A percentile compares a stretch with the other conserved stretches of the same genome.
Evolutionary conservation across 2,888 invertebrate genomes (phyloP).

Genomic region (Candidula unifasciata): DNA sequence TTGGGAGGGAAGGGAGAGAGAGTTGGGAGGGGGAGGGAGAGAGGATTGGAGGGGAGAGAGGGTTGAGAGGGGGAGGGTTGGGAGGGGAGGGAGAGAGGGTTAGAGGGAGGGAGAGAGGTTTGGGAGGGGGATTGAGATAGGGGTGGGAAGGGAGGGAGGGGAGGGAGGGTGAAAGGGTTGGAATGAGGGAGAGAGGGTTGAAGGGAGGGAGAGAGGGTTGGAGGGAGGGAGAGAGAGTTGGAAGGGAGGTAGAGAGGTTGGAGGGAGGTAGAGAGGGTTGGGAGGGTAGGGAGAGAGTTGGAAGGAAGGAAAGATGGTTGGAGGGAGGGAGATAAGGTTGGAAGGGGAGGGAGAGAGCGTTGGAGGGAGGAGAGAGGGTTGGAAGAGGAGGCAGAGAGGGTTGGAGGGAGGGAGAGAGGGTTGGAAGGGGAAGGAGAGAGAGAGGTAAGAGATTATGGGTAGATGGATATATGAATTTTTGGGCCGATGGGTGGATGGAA

Average conservation of each 20-base stretch:
- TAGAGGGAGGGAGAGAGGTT: too few species aligned
- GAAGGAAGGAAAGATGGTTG: not conserved
- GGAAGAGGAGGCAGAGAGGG: not conserved
- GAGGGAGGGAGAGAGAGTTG: not conserved
- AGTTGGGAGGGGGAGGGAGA: too few species aligned
- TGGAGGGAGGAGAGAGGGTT: not conserved
- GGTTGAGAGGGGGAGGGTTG: too few species aligned
- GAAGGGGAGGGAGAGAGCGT: too few species aligned
- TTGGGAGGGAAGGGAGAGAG: not conserved
- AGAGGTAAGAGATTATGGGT: not conserved
- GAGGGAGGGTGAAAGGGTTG: not conserved
- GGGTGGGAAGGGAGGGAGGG: too few species aligned
- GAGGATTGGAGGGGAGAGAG: too few species aligned
- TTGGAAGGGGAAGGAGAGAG: too few species aligned
- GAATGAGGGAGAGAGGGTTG: not conserved
- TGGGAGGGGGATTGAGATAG: not conserved
- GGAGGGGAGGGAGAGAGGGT: too few species aligned
- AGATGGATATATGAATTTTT: not conserved
- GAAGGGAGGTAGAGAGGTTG: not conserved
- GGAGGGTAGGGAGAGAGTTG: not conserved
- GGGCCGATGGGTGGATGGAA: not conserved
- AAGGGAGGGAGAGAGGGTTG: too few species aligned
- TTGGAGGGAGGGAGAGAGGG: not conserved
- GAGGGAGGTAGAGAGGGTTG: not conserved
- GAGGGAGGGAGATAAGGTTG: not conserved